Evolutionary conservation across 2,797 vertebrate species (phyloP), one percentile per base, ranked within the genome.

Genomic region (Delichon dasypus): DNA sequence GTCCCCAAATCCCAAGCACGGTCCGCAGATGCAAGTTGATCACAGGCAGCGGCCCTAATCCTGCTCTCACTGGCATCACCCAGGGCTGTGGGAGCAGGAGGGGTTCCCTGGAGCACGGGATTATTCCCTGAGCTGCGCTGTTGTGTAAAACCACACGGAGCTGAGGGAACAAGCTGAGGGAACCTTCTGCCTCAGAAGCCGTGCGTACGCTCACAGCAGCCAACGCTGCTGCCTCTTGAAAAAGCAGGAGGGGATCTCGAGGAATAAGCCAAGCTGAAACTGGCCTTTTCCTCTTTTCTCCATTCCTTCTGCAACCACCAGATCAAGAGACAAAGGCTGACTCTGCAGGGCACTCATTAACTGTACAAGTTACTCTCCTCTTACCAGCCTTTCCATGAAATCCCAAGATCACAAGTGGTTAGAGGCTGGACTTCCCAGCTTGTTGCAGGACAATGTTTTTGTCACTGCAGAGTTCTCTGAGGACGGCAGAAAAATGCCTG

Each of bases 161-260:
- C 77, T 16, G 20, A 77, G 74, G 80, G 92, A 94, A 88, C 88
- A 53, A 7, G 70, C 60, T 60, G 58, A 60, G 58, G 58, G 36
- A 60, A 60, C 51, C 70, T 78, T 27, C 54, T 34, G 53, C 77
- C 64, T 50, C 81, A 70, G 73, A 70, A 90, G 83, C 60, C 7
- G 47, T 5, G 6, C 0, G 0, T 2, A 48, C 0, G 0, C 60
- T 62, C 71, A 11, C 0, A 1, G 45, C 86, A 82, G 74, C 84
- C 72, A 32, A 10, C 1, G 7, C 48, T n/a, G 5, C 29, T 16
- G 27, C 71, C 16, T 3, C 66, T 23, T 47, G 50, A 54, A 65
- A 88, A 68, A 47, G 47, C 79, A 68, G 73, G 68, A 68, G 26
- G 26, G 42, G 50, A 86, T 40, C 48, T 81, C 9, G 4, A 65